phyloP scores from a whole-genome alignment of 1,140 invertebrate species.

The Dendrolimus punctatus region DNA sequence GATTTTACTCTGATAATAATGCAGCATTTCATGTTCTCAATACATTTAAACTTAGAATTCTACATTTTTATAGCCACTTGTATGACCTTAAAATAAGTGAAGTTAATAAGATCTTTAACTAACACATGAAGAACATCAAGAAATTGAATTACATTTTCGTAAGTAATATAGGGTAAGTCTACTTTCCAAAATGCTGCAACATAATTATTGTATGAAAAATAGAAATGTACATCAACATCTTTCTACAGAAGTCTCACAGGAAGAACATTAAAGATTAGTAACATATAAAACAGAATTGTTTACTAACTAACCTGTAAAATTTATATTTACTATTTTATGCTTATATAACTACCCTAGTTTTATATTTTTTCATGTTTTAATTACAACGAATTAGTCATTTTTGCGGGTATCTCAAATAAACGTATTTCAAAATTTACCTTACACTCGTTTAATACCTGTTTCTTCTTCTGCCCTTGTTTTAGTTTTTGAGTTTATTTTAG shows the following conservation, averaged over 20 bases:
- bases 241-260: constrained; percentile 12
- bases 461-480: background rate
- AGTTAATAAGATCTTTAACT: no score
- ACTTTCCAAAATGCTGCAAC: no score
- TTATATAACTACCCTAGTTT: constrained; percentile 16
- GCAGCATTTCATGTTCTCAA: no score
- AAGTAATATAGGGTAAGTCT: no score
- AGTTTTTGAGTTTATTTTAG: background rate
- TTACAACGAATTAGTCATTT: constrained; percentile 6
- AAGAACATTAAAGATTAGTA: constrained; percentile 31
- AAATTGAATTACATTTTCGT: no score
- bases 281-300: constrained; percentile 39
- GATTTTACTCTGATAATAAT: no score
- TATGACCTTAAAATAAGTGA: no score
- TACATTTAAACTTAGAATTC: no score
- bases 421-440: background rate
- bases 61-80: no score
- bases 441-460: background rate
- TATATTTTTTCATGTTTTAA: constrained; percentile 9
- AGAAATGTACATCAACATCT: background rate
- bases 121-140: no score
- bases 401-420: constrained; percentile 2
- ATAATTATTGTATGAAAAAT: background rate
- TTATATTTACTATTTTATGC: constrained; percentile 34
- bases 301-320: constrained; percentile 54